A percentile compares a stretch with the other conserved stretches of the same genome.
Evolutionary conservation across 2,797 vertebrate species (phyloP).

Genomic region (Gallirallus australis): DNA sequence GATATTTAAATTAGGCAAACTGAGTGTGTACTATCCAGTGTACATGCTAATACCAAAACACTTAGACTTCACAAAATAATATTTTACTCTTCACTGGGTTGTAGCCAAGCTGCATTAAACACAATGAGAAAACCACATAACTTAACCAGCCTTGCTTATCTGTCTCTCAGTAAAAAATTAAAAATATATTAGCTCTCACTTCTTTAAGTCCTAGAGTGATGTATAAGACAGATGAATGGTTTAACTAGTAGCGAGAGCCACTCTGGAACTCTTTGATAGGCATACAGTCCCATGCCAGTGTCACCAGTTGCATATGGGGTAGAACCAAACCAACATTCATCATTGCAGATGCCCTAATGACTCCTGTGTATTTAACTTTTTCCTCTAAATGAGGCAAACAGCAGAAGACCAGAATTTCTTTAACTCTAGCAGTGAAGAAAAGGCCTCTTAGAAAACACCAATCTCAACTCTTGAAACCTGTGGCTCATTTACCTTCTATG

Average conservation of each 20-base stretch:
- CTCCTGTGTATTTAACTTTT: background rate
- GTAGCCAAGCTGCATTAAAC: background rate
- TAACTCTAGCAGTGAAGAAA: background rate
- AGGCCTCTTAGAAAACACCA: background rate
- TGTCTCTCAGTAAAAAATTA: background rate
- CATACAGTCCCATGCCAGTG: background rate
- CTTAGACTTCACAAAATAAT: background rate
- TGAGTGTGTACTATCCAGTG: background rate
- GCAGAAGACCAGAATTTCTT: background rate
- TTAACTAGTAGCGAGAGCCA: background rate
- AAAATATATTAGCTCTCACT: background rate
- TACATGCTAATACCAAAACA: background rate
- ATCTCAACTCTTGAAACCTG: background rate
- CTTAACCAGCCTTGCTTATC: background rate
- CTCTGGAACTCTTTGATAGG: background rate
- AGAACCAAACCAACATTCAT: background rate
- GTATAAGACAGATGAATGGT: background rate
- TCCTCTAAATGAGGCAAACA: background rate
- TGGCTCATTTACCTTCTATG: background rate
- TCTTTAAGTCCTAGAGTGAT: too few species aligned
- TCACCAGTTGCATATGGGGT: background rate
- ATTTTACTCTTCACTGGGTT: background rate
- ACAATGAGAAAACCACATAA: background rate
- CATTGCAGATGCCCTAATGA: background rate
- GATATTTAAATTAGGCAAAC: background rate